A percentile compares a stretch with the other conserved stretches of the same genome.
These are phyloP conservation scores for Rhagoletis pomonella DNA, from an alignment of 1,140 invertebrate genomes.

Conservation along the genomic window DNA sequence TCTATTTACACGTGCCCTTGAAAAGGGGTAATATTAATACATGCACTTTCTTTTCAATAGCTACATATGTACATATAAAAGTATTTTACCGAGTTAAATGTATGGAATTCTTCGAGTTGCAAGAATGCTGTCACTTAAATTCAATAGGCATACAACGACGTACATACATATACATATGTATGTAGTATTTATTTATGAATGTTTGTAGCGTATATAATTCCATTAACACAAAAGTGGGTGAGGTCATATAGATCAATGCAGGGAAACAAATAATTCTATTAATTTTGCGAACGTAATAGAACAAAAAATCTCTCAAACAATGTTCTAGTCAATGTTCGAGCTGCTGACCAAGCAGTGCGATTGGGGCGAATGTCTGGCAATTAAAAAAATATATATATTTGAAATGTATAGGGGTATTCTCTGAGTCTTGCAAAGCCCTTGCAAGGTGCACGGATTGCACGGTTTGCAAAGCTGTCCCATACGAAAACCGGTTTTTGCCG, in stretches of 20 bases:
- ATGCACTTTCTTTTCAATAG: background rate
- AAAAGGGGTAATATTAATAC: background rate
- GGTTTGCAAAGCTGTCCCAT: too few relatives aligned
- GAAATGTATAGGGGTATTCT: background rate
- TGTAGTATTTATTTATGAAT: background rate
- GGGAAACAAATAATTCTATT: background rate
- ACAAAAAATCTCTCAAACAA: background rate
- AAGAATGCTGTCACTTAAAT: too few relatives aligned
- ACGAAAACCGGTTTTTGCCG: too few relatives aligned
- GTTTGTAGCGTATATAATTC: background rate
- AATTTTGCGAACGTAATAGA: conserved; percentile 14
- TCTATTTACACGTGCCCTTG: background rate
- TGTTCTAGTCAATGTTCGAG: background rate
- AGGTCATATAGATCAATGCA: conserved; percentile 49
- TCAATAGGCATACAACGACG: background rate
- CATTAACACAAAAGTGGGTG: conserved; percentile 50
- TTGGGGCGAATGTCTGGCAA: background rate
- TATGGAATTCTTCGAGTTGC: too few relatives aligned
- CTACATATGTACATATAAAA: background rate
- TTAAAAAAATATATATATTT: background rate
- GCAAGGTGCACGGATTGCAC: too few relatives aligned
- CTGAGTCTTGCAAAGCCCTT: too few relatives aligned
- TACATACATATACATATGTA: background rate
- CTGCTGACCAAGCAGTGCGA: background rate
- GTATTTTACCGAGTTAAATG: background rate